Conservation (phyloP, 2,113 vertebrate genomes). For the Pogonocichla stellata region DNA sequence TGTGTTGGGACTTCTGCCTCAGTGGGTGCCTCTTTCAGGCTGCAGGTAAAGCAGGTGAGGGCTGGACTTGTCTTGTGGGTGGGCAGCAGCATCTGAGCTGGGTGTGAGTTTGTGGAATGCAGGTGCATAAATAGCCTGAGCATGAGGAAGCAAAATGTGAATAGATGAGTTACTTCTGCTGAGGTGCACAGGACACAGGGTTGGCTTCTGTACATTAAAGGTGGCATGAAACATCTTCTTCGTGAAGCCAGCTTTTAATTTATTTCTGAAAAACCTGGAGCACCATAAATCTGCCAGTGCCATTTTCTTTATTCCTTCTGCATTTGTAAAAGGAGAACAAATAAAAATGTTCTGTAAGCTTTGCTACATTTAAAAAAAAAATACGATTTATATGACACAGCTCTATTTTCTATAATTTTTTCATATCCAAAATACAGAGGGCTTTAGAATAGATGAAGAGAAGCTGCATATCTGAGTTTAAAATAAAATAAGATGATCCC, state of each 20-base stretch:
- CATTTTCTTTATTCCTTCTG: background rate
- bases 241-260: background rate
- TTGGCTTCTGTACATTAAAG: background rate
- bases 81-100: background rate
- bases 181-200: background rate
- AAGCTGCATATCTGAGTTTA: constrained; percentile 38
- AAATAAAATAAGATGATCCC: constrained; percentile 63
- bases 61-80: background rate
- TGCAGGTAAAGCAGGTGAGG: background rate
- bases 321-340: background rate
- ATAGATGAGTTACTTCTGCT: background rate
- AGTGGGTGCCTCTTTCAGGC: background rate
- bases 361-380: background rate
- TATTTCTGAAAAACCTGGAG: background rate
- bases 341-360: background rate
- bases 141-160: constrained; percentile 49
- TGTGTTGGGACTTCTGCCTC: background rate
- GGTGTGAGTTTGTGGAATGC: constrained; percentile 27
- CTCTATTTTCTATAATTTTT: constrained; percentile 29
- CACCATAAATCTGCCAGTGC: background rate
- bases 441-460: constrained; percentile 33
- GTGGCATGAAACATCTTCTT: background rate
- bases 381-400: background rate
- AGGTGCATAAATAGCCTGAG: constrained; percentile 10
- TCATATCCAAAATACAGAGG: background rate